Evolutionary conservation across 2,113 vertebrate species (phyloP).

Genomic region (Chlorodrepanis virens): DNA sequence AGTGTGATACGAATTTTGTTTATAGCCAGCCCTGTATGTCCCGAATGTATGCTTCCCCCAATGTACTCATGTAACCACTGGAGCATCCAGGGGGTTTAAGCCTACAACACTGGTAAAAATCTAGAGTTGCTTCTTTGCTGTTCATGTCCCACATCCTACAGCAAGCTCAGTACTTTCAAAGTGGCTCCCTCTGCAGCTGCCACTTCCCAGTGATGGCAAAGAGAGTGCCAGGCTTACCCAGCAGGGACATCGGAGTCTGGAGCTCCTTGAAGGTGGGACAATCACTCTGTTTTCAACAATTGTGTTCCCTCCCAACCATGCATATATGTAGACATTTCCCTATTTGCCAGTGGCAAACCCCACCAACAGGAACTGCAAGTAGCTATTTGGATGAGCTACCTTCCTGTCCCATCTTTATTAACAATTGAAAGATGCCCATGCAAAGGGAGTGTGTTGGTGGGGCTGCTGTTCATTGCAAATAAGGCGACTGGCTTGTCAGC

Average conservation of each 20-base stretch:
- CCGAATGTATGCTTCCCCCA: neutral
- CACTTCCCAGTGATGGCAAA: neutral
- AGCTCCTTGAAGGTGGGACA: neutral
- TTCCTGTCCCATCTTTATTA: neutral
- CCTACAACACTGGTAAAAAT: slow-evolving; percentile 1
- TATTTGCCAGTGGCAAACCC: neutral
- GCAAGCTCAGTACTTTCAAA: slow-evolving; percentile 2
- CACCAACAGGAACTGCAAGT: neutral
- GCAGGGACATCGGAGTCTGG: fast-evolving
- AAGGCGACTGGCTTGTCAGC: neutral
- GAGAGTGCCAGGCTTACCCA: neutral
- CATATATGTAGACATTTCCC: neutral
- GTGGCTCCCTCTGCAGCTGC: neutral
- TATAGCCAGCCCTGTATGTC: slow-evolving; percentile 35
- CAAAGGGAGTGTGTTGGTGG: neutral
- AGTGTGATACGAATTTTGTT: slow-evolving; percentile 53
- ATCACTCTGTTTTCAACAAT: neutral
- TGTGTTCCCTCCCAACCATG: neutral
- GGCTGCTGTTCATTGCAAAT: neutral
- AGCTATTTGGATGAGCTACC: neutral
- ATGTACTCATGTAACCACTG: neutral
- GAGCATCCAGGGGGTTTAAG: neutral
- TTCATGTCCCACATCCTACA: neutral
- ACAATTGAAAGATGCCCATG: neutral
- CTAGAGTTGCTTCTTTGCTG: neutral